phyloP scores from a whole-genome alignment of 2,113 vertebrate species.

The Cricetomys ansorgei region DNA sequence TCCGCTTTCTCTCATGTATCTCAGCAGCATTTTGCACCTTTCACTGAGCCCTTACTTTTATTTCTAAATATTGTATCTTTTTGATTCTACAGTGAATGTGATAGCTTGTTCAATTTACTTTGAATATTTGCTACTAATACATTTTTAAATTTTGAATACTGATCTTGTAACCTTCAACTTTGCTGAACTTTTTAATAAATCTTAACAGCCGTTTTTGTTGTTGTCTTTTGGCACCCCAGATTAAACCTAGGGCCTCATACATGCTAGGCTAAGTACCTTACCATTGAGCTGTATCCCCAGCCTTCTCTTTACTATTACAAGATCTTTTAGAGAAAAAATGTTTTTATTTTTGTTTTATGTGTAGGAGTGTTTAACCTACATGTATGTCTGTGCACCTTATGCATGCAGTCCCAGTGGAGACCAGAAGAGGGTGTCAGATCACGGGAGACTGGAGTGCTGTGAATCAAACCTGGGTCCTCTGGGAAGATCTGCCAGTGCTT shows the following conservation, averaged over 20 bases:
- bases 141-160: not conserved
- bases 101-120: not conserved
- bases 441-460: not conserved
- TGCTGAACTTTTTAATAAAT: not conserved
- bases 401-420: not conserved
- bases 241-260: not conserved
- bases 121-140: not conserved
- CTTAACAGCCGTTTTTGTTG: not conserved
- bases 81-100: not conserved
- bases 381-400: not conserved
- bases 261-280: not conserved
- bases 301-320: not conserved
- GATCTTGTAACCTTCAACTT: not conserved
- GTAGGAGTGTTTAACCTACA: not conserved
- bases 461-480: not conserved
- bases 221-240: not conserved
- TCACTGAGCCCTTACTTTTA: not conserved
- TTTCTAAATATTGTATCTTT: not conserved
- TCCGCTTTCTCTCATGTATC: not conserved
- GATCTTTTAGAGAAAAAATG: not conserved
- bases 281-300: not conserved
- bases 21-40: not conserved
- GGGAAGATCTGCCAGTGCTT: not conserved
- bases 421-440: not conserved
- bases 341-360: not conserved